These are phyloP conservation scores for Orthosia cruda DNA, from an alignment of 2,888 invertebrate genomes.

Conservation along the genomic window DNA sequence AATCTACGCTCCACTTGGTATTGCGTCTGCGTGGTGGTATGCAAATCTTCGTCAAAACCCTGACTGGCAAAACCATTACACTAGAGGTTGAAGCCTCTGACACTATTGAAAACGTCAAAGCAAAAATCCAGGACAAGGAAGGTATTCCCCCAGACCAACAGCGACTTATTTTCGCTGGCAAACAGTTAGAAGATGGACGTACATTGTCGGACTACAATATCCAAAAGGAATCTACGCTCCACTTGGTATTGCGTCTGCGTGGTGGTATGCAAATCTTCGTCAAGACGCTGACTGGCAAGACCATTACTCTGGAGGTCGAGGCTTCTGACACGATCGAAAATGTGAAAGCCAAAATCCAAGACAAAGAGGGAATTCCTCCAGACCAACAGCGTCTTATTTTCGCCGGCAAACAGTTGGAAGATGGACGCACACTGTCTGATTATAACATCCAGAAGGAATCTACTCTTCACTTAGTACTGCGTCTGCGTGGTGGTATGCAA, in stretches of 20 bases:
- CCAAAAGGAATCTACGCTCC: constrained; percentile 72
- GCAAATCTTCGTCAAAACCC: constrained; percentile 73
- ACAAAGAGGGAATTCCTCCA: constrained; percentile 74
- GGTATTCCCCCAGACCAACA: constrained; percentile 74
- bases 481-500: constrained; percentile 74
- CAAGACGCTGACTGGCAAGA: constrained; percentile 71
- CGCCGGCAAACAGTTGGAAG: constrained; percentile 74
- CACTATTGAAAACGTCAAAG: constrained; percentile 73
- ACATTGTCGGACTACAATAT: constrained; percentile 72
- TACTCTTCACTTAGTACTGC: constrained; percentile 70
- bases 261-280: constrained; percentile 76
- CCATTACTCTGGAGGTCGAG: constrained; percentile 70
- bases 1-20: constrained; percentile 70
- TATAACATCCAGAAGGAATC: constrained; percentile 77
- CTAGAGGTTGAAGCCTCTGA: constrained; percentile 71
- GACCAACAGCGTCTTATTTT: constrained; percentile 77
- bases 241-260: constrained; percentile 69
- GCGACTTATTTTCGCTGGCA: constrained; percentile 71
- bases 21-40: constrained; percentile 73
- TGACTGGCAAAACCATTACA: constrained; percentile 74
- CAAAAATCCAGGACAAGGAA: constrained; percentile 73
- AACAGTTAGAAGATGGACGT: constrained; percentile 72
- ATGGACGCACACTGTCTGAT: constrained; percentile 70
- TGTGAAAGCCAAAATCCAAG: constrained; percentile 68
- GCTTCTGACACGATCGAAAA: constrained; percentile 69